Conservation (phyloP, 2,888 invertebrate genomes). For the Dugesia japonica region DNA sequence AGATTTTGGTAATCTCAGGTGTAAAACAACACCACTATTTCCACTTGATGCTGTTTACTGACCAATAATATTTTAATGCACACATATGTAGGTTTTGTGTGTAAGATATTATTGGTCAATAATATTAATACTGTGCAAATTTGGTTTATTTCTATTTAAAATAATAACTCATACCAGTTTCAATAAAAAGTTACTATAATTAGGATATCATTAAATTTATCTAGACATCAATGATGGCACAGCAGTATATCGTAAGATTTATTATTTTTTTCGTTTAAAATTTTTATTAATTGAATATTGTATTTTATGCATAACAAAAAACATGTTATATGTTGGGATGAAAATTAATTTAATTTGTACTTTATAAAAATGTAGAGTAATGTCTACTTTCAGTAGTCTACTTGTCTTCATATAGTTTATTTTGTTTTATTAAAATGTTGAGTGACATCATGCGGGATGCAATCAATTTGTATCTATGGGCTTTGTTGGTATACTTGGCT, state of each 20-base stretch:
- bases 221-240: not conserved
- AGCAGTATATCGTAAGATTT: conserved; percentile 4
- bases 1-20: not conserved
- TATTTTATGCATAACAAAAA: no score
- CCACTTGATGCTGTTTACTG: not conserved
- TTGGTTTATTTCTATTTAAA: not conserved
- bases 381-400: not conserved
- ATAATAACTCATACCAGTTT: not conserved
- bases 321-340: no score
- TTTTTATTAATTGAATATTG: no score
- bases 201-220: not conserved
- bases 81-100: not conserved
- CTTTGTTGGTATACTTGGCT: conserved; percentile 1
- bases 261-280: not conserved
- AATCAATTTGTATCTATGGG: not conserved
- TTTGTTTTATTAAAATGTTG: not conserved
- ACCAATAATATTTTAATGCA: not conserved
- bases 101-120: not conserved
- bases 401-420: not conserved
- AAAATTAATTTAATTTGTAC: no score
- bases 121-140: conserved; percentile 6
- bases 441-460: not conserved
- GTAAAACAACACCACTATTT: not conserved
- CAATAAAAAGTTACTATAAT: not conserved
- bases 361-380: no score